Conservation (phyloP, 2,888 invertebrate genomes). For the Fragum sueziense region DNA sequence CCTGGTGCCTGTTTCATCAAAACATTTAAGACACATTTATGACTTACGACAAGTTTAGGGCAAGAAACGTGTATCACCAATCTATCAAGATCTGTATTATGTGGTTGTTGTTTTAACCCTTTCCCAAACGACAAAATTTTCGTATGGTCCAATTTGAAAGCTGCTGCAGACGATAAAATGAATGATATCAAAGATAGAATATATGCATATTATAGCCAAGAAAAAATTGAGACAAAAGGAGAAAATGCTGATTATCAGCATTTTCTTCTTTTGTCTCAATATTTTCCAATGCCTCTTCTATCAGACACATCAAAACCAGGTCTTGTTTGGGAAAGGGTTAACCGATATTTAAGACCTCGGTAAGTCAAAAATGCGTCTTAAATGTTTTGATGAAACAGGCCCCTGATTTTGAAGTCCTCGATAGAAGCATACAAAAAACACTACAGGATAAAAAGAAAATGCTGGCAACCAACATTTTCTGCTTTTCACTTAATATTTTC, state of each 20-base stretch:
- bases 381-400: no score
- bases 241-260: not conserved
- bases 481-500: not conserved
- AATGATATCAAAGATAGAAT: not conserved
- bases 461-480: not conserved
- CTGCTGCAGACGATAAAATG: not conserved
- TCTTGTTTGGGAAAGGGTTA: not conserved
- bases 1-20: no score
- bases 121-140: not conserved
- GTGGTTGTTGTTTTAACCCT: no score
- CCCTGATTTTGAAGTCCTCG: no score
- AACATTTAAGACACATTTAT: no score
- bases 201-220: no score
- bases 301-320: not conserved
- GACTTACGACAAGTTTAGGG: no score
- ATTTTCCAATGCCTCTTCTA: not conserved
- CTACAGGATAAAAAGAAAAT: not conserved
- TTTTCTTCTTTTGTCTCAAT: slow-evolving; percentile 6
- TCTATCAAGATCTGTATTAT: no score
- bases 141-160: not conserved
- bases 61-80: no score
- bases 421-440: no score
- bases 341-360: no score
- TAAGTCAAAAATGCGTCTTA: no score
- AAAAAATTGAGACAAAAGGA: not conserved